Base-by-base conservation (phyloP, 1,140 invertebrate genomes). In the Phenacoccus solenopsis region DNA sequence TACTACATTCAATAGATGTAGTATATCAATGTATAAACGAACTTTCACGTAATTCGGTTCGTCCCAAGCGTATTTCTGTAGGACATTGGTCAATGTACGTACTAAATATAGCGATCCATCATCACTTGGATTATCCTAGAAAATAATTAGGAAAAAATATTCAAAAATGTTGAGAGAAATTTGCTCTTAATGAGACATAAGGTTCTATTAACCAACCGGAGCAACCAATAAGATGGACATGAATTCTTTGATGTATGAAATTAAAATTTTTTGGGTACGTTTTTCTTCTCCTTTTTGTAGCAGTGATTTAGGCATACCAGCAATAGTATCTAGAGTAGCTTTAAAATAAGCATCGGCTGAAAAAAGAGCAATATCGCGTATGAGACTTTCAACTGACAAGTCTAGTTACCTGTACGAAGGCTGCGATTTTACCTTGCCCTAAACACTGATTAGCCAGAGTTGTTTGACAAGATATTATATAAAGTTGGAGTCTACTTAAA, bases 271-370 rank as follows among this genome's bases (percentile, higher is more conserved):
- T 74, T 94, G 88, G 0, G 88, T 84, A 49, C 85, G 85, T 74
- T 85, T 85, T 16, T 85, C 81, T 75, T 89, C 88, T 2, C 87
- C 87, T 74, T 92, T 90, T 64, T 89, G 81, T 74, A 91, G 87
- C 68, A 91, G 80, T n/a, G 83, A 84, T 70, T 84, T 82, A 0
- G 89, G 88, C 74, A 94, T 82, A 74, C 95, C 90, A 4, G 86
- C 84, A 57, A 96, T 84, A 21, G 93, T 78, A 64, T 84, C 87
- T 10, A 97, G 84, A 0, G 91, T 87, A 49, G 91, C 89, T 81
- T 95, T 95, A 69, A 97, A 90, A 77, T 93, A 96, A 1, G 91
- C 91, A 83, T 98, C 94, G 70, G 90, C 93, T 94, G 76, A 70
- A 79, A 81, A 75, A 75, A 21, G n/a, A 57, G 67, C 27, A 20